phyloP scores from a whole-genome alignment of 1,140 invertebrate species.

The Popillia japonica region DNA sequence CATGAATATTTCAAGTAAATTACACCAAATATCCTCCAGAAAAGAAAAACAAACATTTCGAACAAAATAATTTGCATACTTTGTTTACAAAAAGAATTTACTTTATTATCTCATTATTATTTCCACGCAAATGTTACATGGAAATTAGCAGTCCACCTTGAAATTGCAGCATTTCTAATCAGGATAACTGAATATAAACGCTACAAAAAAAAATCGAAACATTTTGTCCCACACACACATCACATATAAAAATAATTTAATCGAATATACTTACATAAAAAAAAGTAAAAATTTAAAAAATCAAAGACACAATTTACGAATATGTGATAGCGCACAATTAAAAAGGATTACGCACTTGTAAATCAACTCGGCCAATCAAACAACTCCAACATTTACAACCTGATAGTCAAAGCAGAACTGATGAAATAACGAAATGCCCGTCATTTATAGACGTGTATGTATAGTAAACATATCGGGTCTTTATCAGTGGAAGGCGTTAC shows the following conservation, averaged over 20 bases:
- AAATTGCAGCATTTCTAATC: neutral
- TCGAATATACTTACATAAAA: neutral
- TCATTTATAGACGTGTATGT: constrained; percentile 21
- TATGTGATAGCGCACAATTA: neutral
- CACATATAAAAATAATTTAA: neutral
- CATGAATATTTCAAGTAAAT: neutral
- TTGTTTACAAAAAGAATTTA: no score
- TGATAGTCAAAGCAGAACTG: neutral
- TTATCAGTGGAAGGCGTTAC: constrained; percentile 18
- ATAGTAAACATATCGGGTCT: constrained; percentile 17
- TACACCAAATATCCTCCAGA: neutral
- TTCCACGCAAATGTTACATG: neutral
- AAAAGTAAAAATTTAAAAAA: neutral
- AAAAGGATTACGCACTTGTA: neutral
- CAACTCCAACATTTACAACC: neutral
- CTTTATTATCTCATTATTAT: no score
- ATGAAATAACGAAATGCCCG: neutral
- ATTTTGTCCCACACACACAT: no score
- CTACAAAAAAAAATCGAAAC: neutral
- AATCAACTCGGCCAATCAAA: neutral
- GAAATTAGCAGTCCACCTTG: neutral
- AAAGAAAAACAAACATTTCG: neutral
- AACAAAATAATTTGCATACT: neutral
- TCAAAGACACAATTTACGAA: neutral
- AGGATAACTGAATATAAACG: no score